Conservation (phyloP, 2,888 invertebrate genomes). For the Ischnus inquisitorius region DNA sequence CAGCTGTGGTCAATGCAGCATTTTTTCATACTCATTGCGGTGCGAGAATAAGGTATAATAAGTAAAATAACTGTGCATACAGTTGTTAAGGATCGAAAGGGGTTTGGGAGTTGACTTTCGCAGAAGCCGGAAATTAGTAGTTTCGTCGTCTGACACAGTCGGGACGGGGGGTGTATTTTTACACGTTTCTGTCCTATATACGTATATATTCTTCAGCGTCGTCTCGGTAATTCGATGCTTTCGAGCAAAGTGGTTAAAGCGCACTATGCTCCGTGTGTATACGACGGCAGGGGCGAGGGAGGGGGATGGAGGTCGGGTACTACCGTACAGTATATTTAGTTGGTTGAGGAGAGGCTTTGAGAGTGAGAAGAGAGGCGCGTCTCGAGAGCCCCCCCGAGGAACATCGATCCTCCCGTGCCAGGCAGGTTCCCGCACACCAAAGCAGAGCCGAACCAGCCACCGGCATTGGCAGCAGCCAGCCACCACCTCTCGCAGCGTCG, state of each 20-base stretch:
- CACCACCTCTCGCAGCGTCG: conserved; percentile 62
- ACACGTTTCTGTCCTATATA: conserved; percentile 18
- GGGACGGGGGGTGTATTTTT: conserved; percentile 19
- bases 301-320: conserved; percentile 35
- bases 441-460: conserved; percentile 11
- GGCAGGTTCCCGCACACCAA: conserved; percentile 54
- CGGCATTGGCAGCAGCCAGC: conserved; percentile 24
- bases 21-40: neutral
- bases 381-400: conserved; percentile 62
- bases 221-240: conserved; percentile 67
- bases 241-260: conserved; percentile 68
- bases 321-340: conserved; percentile 58
- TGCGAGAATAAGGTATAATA: conserved; percentile 20
- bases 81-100: conserved; percentile 48
- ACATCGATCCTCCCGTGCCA: conserved; percentile 61
- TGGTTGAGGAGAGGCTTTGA: conserved; percentile 61
- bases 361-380: conserved; percentile 66
- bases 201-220: conserved; percentile 59
- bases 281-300: too few species aligned
- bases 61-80: conserved; percentile 11
- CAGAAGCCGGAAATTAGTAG: conserved; percentile 64
- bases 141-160: conserved; percentile 63
- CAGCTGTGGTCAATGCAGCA: neutral
- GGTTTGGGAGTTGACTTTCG: conserved; percentile 29
- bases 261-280: conserved; percentile 41